A percentile compares a stretch with the other conserved stretches of the same genome.
phyloP scores from a whole-genome alignment of 2,113 vertebrate species.

The Chaenocephalus aceratus region DNA sequence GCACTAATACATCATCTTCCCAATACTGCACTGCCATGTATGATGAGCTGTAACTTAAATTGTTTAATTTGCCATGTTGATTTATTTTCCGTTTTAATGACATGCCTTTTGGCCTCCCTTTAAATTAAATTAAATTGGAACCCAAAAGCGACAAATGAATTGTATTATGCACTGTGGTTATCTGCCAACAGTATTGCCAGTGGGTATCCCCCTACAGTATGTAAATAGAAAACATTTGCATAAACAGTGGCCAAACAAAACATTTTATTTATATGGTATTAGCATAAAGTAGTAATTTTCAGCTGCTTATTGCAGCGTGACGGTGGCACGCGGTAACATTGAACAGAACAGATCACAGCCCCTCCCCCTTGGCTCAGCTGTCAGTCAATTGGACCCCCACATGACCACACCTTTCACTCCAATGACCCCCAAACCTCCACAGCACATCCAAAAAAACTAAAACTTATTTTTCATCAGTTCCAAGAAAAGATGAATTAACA shows the following conservation, averaged over 20 bases:
- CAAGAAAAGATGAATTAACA: neutral
- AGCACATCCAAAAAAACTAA: neutral
- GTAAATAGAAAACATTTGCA: neutral
- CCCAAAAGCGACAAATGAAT: neutral
- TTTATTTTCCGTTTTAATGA: neutral
- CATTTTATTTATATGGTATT: neutral
- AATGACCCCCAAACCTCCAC: neutral
- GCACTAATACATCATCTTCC: neutral
- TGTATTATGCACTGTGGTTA: neutral
- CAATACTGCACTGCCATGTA: neutral
- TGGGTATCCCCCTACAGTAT: neutral
- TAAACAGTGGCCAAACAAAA: conserved; percentile 8
- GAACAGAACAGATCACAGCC: neutral
- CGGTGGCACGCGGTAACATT: neutral
- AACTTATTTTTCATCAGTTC: neutral
- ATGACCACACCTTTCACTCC: neutral
- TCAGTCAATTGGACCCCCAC: conserved; percentile 5
- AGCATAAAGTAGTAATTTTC: conserved; percentile 13
- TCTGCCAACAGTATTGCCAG: neutral
- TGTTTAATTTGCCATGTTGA: neutral
- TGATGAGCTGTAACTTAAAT: neutral
- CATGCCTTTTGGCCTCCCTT: conserved; percentile 1
- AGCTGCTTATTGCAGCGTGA: neutral
- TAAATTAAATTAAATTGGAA: neutral
- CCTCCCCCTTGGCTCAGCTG: neutral